A percentile compares a stretch with the other conserved stretches of the same genome.
These are phyloP conservation scores for Pollenia griseotomentosa DNA, from an alignment of 2,888 invertebrate species.

Conservation along the genomic window DNA sequence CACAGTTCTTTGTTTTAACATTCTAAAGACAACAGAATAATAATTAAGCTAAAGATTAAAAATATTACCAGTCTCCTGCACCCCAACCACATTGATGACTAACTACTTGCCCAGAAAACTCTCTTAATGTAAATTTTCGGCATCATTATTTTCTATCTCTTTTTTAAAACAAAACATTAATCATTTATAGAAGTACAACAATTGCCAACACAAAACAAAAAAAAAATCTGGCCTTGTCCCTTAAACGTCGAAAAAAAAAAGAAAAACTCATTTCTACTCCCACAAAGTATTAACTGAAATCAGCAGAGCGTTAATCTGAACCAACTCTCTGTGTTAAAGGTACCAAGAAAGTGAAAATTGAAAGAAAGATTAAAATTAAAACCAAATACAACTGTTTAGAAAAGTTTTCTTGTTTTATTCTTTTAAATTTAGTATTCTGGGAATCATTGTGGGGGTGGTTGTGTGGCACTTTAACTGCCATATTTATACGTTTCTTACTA, in stretches of 20 bases:
- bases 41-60: background rate
- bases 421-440: conserved; percentile 14
- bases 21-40: background rate
- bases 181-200: conserved; percentile 46
- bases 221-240: conserved; percentile 64
- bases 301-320: conserved; percentile 52
- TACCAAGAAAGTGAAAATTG: background rate
- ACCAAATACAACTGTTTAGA: conserved; percentile 23
- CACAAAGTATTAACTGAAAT: conserved; percentile 51
- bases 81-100: background rate
- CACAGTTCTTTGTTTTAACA: background rate
- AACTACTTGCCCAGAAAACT: background rate
- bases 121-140: conserved; percentile 20
- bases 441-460: background rate
- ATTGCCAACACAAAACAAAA: conserved; percentile 15
- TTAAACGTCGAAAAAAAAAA: conserved; percentile 5
- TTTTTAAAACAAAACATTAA: conserved; percentile 53
- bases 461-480: conserved; percentile 16
- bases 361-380: conserved; percentile 23
- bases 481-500: background rate
- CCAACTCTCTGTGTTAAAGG: conserved; percentile 11
- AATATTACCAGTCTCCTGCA: background rate
- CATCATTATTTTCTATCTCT: conserved; percentile 20
- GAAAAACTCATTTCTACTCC: background rate
- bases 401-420: conserved; percentile 12